These are phyloP conservation scores for Belgica antarctica DNA, from an alignment of 2,888 invertebrate species.

Conservation along the genomic window DNA sequence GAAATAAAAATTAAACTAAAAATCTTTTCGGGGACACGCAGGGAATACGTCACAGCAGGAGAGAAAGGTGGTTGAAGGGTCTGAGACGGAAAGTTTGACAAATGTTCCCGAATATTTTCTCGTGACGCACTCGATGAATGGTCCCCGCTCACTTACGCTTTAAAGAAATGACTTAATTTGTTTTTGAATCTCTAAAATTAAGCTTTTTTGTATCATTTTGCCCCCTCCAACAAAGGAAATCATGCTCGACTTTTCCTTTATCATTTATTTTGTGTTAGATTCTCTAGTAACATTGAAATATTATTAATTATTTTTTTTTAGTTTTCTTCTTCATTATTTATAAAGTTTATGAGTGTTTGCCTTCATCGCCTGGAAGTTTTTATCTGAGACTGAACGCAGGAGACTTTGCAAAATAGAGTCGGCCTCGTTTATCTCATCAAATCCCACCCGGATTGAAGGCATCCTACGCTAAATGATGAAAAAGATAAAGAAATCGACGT, in stretches of 20 bases:
- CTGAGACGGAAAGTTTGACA: too few relatives aligned
- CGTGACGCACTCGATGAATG: too few relatives aligned
- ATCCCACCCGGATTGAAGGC: not conserved
- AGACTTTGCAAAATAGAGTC: not conserved
- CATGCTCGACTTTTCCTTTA: conserved; percentile 5
- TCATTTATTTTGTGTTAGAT: conserved; percentile 37
- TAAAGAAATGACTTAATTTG: conserved; percentile 21
- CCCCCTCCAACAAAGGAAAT: not conserved
- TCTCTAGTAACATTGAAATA: conserved; percentile 43
- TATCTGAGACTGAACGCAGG: not conserved
- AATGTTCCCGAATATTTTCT: too few relatives aligned
- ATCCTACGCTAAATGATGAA: conserved; percentile 4
- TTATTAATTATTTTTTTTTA: conserved; percentile 29
- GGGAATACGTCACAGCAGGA: too few relatives aligned
- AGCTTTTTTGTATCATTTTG: conserved; percentile 18
- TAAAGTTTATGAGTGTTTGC: conserved; percentile 20
- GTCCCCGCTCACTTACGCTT: not conserved
- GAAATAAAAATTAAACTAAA: conserved; percentile 13
- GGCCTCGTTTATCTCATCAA: not conserved
- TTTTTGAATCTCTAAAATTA: conserved; percentile 6
- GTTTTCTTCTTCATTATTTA: conserved; percentile 20
- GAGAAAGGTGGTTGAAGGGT: too few relatives aligned
- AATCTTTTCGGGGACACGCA: too few relatives aligned
- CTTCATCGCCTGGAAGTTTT: not conserved
- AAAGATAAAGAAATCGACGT: conserved; percentile 7